Conservation (phyloP, 1,140 invertebrate genomes). For the Galleria mellonella region DNA sequence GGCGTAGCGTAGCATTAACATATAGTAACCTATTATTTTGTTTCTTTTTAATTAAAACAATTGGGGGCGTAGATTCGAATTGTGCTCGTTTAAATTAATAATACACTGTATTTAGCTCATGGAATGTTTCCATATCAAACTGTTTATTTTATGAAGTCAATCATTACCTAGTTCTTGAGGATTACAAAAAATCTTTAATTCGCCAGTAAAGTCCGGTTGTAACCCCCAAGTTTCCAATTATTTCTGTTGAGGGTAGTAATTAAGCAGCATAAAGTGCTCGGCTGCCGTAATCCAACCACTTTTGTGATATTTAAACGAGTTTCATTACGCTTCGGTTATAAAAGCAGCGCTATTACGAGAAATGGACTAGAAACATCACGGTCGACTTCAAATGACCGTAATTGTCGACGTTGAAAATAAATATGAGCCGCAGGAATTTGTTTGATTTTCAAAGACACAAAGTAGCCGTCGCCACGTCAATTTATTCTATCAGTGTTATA, state of each 20-base stretch:
- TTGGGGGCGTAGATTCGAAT: too few relatives aligned
- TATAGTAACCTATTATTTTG: too few relatives aligned
- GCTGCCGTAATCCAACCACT: slow-evolving; percentile 66
- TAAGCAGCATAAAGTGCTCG: slow-evolving; percentile 69
- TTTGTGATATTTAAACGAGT: slow-evolving; percentile 73
- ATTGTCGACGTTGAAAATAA: slow-evolving; percentile 59
- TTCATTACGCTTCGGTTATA: slow-evolving; percentile 72
- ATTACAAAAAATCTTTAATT: slow-evolving; percentile 42
- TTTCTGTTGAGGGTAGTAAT: slow-evolving; percentile 68
- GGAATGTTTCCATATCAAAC: too few relatives aligned
- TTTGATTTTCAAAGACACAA: slow-evolving; percentile 8
- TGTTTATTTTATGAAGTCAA: not conserved
- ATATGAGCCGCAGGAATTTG: slow-evolving; percentile 25
- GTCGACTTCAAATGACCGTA: slow-evolving; percentile 62
- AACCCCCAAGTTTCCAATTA: slow-evolving; percentile 70
- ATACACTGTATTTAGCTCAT: too few relatives aligned
- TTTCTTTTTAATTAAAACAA: too few relatives aligned
- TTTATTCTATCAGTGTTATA: too few relatives aligned
- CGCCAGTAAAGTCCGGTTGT: slow-evolving; percentile 50
- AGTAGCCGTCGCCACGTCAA: not conserved
- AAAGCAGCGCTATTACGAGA: slow-evolving; percentile 67
- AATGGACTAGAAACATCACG: slow-evolving; percentile 70
- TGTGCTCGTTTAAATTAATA: too few relatives aligned
- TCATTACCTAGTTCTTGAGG: slow-evolving; percentile 6
- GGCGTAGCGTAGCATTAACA: too few relatives aligned